These are phyloP conservation scores for Garrulus glandarius DNA, from an alignment of 2,797 vertebrate species.

Conservation along the genomic window DNA sequence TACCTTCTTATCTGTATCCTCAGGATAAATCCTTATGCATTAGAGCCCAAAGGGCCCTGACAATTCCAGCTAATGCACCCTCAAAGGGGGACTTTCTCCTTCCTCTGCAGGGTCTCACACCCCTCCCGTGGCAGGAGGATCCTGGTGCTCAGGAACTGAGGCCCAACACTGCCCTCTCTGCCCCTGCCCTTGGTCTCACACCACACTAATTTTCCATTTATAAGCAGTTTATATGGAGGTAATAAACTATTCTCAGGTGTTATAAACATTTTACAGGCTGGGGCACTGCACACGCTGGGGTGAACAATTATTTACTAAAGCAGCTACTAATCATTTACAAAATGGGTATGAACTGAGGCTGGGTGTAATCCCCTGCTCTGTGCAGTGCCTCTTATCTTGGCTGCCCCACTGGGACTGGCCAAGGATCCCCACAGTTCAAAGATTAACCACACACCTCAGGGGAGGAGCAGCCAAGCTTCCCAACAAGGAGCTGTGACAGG, in stretches of 20 bases:
- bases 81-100: neutral
- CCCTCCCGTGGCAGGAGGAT: neutral
- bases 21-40: neutral
- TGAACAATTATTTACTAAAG: constrained; percentile 29
- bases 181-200: neutral
- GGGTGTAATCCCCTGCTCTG: neutral
- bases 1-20: neutral
- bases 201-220: neutral
- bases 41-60: neutral
- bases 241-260: constrained; percentile 13
- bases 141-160: neutral
- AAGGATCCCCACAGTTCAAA: neutral
- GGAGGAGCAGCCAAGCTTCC: neutral
- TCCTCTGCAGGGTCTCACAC: neutral
- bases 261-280: constrained; percentile 4
- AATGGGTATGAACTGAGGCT: neutral
- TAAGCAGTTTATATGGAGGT: neutral
- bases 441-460: neutral
- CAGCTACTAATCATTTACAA: constrained; percentile 28
- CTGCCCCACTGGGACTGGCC: neutral
- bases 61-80: neutral
- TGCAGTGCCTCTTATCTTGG: neutral
- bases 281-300: neutral
- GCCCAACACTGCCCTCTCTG: neutral
- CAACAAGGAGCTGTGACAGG: neutral